These are phyloP conservation scores for Pocillopora damicornis DNA, from an alignment of 64 coral and sea anemone genomes.

Conservation along the genomic window DNA sequence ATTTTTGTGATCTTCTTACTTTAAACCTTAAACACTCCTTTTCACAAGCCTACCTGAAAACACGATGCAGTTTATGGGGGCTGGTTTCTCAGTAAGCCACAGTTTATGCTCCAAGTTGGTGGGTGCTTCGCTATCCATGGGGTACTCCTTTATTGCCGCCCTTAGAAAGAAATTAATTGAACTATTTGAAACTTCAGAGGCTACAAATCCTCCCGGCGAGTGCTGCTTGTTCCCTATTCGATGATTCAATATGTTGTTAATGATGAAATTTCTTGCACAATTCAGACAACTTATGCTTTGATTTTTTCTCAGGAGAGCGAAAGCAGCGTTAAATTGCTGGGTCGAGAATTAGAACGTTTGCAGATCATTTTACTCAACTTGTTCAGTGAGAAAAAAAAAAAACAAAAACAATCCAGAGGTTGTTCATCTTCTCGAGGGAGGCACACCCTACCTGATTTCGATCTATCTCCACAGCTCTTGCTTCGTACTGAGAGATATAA, in stretches of 20 bases:
- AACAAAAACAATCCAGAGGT: not conserved
- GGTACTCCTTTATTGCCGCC: conserved; percentile 50
- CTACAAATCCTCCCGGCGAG: too few relatives aligned
- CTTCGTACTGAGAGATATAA: not conserved
- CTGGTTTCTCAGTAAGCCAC: conserved; percentile 55
- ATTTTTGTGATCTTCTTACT: too few relatives aligned
- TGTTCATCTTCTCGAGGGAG: not conserved
- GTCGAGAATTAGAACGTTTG: too few relatives aligned
- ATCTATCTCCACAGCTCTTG: too few relatives aligned
- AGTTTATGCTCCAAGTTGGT: conserved; percentile 59
- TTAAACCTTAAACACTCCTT: not conserved
- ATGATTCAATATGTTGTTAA: too few relatives aligned
- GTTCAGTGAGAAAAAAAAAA: not conserved
- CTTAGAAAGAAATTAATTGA: not conserved
- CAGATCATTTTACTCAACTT: not conserved
- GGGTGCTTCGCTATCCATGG: conserved; percentile 58
- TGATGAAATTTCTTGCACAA: too few relatives aligned
- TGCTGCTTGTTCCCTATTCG: too few relatives aligned
- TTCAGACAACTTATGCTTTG: too few relatives aligned
- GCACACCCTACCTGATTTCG: too few relatives aligned
- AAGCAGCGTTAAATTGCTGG: too few relatives aligned
- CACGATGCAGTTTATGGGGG: conserved; percentile 67
- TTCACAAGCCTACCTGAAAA: conserved; percentile 52
- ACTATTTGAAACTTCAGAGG: too few relatives aligned
- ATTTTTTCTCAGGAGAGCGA: too few relatives aligned